Conservation (phyloP, 2,113 vertebrate species). For the Elephantulus edwardii region DNA sequence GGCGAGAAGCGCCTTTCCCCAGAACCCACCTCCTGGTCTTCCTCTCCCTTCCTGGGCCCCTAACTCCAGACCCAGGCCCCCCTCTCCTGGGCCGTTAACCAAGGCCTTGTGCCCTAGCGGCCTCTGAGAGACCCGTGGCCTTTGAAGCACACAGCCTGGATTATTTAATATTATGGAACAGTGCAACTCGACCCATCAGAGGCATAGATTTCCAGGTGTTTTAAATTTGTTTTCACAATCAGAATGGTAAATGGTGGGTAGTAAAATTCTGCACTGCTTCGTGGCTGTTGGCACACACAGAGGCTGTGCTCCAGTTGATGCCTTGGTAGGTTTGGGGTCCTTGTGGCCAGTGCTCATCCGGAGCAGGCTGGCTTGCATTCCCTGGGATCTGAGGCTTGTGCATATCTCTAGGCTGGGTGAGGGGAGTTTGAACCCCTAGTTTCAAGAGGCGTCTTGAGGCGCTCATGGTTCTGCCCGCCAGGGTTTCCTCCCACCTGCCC, state of each 20-base stretch:
- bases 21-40: background rate
- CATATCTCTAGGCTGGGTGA: rapidly evolving
- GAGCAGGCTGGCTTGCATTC: rapidly evolving
- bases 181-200: conserved; percentile 77
- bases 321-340: background rate
- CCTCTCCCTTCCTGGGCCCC: background rate
- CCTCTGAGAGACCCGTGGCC: conserved; percentile 54
- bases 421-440: background rate
- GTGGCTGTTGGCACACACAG: conserved; percentile 7
- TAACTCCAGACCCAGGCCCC: background rate
- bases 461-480: background rate
- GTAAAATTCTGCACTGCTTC: conserved; percentile 68
- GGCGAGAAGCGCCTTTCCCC: background rate
- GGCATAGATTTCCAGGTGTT: conserved; percentile 81
- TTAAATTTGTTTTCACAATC: conserved; percentile 78
- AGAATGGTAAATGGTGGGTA: conserved; percentile 73
- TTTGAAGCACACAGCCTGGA: conserved; percentile 75
- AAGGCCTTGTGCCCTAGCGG: background rate
- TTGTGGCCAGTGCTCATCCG: background rate
- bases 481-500: background rate
- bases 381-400: background rate
- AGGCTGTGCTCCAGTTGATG: rapidly evolving
- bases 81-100: background rate
- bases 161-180: conserved; percentile 78
- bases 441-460: background rate